Evolutionary conservation across 2,113 vertebrate genomes (phyloP).

Genomic region (Nerophis ophidion): DNA sequence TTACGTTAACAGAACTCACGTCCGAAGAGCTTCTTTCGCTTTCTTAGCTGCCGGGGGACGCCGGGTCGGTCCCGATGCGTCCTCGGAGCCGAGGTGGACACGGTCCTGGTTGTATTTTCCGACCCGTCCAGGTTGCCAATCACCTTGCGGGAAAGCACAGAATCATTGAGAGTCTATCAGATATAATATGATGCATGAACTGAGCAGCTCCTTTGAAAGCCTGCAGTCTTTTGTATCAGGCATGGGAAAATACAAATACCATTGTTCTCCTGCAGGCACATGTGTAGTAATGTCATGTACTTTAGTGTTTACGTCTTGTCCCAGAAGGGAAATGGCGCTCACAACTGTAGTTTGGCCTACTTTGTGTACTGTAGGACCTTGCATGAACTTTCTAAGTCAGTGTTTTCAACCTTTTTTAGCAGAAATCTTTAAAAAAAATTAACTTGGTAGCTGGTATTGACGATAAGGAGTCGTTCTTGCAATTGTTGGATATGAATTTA

Average conservation of each 20-base stretch:
- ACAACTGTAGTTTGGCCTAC: conserved; percentile 46
- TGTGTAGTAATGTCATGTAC: conserved; percentile 36
- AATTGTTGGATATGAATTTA: too few species aligned
- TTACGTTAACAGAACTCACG: conserved; percentile 56
- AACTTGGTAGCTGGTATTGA: too few species aligned
- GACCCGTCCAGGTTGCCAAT: conserved; percentile 68
- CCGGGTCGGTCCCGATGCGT: conserved; percentile 19
- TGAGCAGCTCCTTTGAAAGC: conserved; percentile 13
- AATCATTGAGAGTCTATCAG: background rate
- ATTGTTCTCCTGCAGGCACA: conserved; percentile 38
- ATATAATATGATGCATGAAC: conserved; percentile 12
- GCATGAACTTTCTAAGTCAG: too few species aligned
- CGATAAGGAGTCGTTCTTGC: too few species aligned
- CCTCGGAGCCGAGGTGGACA: conserved; percentile 18
- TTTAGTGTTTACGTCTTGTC: conserved; percentile 5
- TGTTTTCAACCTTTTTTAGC: too few species aligned
- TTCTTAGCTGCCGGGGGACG: conserved; percentile 41
- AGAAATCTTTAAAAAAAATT: too few species aligned
- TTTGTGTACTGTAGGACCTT: background rate
- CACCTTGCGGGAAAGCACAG: conserved; percentile 63
- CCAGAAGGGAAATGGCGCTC: conserved; percentile 45
- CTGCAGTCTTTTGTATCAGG: conserved; percentile 21
- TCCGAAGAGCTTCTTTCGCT: conserved; percentile 63
- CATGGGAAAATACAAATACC: conserved; percentile 36
- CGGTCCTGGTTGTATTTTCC: conserved; percentile 32